These are phyloP conservation scores for Bombylius discolor DNA, from an alignment of 2,888 invertebrate genomes.

Conservation along the genomic window DNA sequence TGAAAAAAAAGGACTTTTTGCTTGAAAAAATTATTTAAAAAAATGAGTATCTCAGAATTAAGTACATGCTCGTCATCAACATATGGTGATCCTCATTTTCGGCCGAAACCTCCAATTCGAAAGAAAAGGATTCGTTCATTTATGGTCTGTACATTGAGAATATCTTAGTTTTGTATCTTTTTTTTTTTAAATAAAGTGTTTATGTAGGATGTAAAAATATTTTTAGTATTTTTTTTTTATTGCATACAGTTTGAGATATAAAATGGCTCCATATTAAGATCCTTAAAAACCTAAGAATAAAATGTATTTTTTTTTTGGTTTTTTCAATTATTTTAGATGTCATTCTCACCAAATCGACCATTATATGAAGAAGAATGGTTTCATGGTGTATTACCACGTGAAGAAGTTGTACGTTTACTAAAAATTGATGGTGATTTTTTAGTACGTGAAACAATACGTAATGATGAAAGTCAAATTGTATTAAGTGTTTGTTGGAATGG, in stretches of 20 bases:
- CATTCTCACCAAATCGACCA: slow-evolving; percentile 46
- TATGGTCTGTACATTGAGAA: slow-evolving; percentile 13
- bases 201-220: too few relatives aligned
- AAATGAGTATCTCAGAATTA: slow-evolving; percentile 31
- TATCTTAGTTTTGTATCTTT: not conserved
- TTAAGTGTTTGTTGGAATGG: slow-evolving; percentile 92
- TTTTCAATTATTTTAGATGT: slow-evolving; percentile 23
- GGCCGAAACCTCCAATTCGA: slow-evolving; percentile 30
- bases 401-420: slow-evolving; percentile 84
- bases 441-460: slow-evolving; percentile 82
- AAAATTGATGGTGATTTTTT: slow-evolving; percentile 90
- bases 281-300: too few relatives aligned
- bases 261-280: too few relatives aligned
- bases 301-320: not conserved
- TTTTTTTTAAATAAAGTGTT: not conserved
- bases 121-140: slow-evolving; percentile 30
- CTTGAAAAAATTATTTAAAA: not conserved
- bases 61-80: slow-evolving; percentile 24
- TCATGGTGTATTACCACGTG: slow-evolving; percentile 89
- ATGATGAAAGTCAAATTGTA: slow-evolving; percentile 85
- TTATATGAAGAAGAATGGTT: slow-evolving; percentile 92
- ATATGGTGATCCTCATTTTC: slow-evolving; percentile 18
- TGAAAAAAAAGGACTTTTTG: too few relatives aligned
- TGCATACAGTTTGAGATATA: too few relatives aligned
- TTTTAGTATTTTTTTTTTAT: too few relatives aligned